Evolutionary conservation across 2,797 vertebrate genomes (phyloP).

Genomic region (Characodon lateralis): DNA sequence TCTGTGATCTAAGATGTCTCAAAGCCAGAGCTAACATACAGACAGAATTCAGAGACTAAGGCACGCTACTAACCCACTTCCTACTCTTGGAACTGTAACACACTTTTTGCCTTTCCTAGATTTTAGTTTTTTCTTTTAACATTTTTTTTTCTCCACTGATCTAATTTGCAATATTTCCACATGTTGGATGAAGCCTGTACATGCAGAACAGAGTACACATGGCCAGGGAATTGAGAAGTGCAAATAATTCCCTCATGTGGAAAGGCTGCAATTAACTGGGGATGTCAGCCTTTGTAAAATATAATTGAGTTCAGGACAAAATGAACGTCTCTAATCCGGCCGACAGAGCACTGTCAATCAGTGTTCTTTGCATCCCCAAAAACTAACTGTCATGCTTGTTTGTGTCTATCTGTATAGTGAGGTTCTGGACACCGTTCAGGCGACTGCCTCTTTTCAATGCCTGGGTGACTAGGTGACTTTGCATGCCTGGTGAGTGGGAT

Average conservation of each 20-base stretch:
- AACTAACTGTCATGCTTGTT: conserved; percentile 80
- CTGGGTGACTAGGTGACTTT: conserved; percentile 64
- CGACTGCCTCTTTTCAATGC: conserved; percentile 71
- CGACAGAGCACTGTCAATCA: conserved; percentile 84
- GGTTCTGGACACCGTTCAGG: conserved; percentile 71
- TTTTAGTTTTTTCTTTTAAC: conserved; percentile 14
- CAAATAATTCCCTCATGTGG: conserved; percentile 85
- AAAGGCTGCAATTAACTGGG: conserved; percentile 86
- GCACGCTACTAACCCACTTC: conserved; percentile 49
- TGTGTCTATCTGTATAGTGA: conserved; percentile 68
- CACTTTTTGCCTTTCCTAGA: conserved; percentile 36
- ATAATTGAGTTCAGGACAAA: conserved; percentile 86
- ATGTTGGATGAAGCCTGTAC: conserved; percentile 77
- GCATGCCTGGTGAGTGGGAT: conserved; percentile 43
- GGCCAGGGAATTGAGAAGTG: conserved; percentile 82
- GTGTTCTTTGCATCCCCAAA: conserved; percentile 69
- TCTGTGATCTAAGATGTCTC: conserved; percentile 66
- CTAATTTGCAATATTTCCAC: conserved; percentile 80
- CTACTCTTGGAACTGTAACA: conserved; percentile 63
- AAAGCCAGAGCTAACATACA: conserved; percentile 62
- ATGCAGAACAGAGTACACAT: conserved; percentile 80
- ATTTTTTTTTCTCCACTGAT: conserved; percentile 49
- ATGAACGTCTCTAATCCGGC: conserved; percentile 83
- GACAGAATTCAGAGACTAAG: conserved; percentile 58
- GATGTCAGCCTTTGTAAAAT: conserved; percentile 87